Percentiles rank a stretch among this genome's conserved stretches.
Conservation (phyloP, 2,113 vertebrate species). For the Lampris megalopsis region DNA sequence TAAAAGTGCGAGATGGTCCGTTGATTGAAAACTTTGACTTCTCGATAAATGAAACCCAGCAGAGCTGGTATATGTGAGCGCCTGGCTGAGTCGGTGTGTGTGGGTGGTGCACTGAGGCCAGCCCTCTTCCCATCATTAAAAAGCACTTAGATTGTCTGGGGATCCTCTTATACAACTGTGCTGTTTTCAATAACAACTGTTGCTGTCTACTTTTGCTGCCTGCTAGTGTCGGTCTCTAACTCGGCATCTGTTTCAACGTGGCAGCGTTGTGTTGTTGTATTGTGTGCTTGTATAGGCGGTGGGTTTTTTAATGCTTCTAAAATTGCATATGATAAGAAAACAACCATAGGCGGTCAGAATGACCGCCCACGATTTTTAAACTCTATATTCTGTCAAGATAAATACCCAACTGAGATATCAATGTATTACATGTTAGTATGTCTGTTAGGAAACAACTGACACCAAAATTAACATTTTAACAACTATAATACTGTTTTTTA, state of each 20-base stretch:
- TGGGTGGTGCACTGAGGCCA: conserved; percentile 62
- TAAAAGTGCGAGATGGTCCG: conserved; percentile 8
- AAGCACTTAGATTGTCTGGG: conserved; percentile 49
- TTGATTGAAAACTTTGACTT: conserved; percentile 56
- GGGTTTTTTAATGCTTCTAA: too few species aligned
- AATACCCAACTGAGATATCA: too few species aligned
- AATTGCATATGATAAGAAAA: too few species aligned
- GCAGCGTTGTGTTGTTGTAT: conserved; percentile 11
- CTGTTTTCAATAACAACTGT: conserved; percentile 38
- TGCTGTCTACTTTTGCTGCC: conserved; percentile 11
- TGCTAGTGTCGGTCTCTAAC: conserved; percentile 36
- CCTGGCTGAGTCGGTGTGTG: conserved; percentile 67
- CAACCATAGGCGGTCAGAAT: too few species aligned
- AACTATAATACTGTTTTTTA: too few species aligned
- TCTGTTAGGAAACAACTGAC: too few species aligned
- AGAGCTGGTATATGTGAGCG: conserved; percentile 51
- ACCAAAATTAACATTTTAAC: too few species aligned
- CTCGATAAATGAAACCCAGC: conserved; percentile 75
- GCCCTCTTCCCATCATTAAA: conserved; percentile 49
- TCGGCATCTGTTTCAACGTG: conserved; percentile 25
- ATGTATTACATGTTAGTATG: too few species aligned
- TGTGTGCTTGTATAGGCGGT: rapidly evolving
- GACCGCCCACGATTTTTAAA: too few species aligned
- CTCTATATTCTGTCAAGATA: too few species aligned
- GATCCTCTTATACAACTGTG: conserved; percentile 30